These are phyloP conservation scores for Pinctada fucata DNA, from an alignment of 2,888 invertebrate genomes.

Conservation along the genomic window DNA sequence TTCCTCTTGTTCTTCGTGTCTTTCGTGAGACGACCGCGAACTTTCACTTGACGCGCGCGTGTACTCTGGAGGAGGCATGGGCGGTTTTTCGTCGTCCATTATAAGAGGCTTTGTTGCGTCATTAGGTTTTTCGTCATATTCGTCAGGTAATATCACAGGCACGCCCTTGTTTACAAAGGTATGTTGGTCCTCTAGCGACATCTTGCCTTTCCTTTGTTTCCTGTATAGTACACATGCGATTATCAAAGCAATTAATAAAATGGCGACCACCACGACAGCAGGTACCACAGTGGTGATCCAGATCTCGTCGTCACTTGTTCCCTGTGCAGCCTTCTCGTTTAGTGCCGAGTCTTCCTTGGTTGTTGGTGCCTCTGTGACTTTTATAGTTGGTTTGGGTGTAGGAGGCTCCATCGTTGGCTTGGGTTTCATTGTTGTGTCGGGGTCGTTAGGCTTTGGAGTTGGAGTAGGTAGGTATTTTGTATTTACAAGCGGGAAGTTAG, in stretches of 20 bases:
- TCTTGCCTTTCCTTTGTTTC: conserved; percentile 87
- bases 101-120: conserved; percentile 90
- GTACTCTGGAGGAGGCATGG: conserved; percentile 77
- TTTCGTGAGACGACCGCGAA: conserved; percentile 60
- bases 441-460: not conserved
- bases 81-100: conserved; percentile 95
- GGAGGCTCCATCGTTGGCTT: conserved; percentile 15
- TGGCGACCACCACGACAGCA: conserved; percentile 85
- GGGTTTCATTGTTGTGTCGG: conserved; percentile 2
- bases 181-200: conserved; percentile 86
- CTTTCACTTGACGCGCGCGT: conserved; percentile 67
- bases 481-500: conserved; percentile 55
- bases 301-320: conserved; percentile 67
- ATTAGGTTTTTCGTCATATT: conserved; percentile 93
- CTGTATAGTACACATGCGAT: conserved; percentile 93
- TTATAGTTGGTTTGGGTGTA: conserved; percentile 23
- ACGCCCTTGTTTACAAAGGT: conserved; percentile 81
- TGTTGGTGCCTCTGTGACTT: conserved; percentile 25
- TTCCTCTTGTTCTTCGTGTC: conserved; percentile 57
- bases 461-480: conserved; percentile 10
- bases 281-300: conserved; percentile 90
- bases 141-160: conserved; percentile 96
- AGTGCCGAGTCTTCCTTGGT: conserved; percentile 35
- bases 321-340: conserved; percentile 45
- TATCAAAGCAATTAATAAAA: conserved; percentile 90